phyloP scores from a whole-genome alignment of 2,797 vertebrate genomes.

The Galago senegalensis region DNA sequence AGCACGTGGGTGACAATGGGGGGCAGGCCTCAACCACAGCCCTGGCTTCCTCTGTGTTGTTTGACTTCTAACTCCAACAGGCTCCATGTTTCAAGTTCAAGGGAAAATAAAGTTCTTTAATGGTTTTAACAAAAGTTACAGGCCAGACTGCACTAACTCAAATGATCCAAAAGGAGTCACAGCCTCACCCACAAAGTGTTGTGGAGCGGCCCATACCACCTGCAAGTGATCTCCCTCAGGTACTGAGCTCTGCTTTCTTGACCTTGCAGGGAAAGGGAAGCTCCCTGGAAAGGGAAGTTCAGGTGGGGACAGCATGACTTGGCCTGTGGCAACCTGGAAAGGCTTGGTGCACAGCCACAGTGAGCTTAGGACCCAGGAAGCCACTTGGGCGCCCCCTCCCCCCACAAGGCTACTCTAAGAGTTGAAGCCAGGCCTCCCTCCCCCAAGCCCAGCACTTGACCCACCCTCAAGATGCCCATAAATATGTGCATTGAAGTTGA shows the following conservation, averaged over 20 bases:
- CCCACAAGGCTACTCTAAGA: background rate
- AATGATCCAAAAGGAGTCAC: background rate
- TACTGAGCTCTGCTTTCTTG: rapidly evolving
- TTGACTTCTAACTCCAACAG: no score
- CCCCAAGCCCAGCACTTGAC: background rate
- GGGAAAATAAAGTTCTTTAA: background rate
- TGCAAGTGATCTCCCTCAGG: background rate
- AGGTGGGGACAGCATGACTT: rapidly evolving
- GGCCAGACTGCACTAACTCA: background rate
- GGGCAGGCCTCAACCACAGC: background rate
- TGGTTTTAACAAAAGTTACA: background rate
- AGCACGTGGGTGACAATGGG: background rate
- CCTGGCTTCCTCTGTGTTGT: no score
- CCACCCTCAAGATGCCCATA: background rate
- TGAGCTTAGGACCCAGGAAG: background rate
- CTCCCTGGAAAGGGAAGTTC: no score
- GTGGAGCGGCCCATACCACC: background rate
- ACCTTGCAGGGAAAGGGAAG: no score
- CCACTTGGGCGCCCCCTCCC: rapidly evolving
- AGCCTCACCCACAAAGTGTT: background rate
- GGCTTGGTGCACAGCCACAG: no score
- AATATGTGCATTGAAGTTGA: background rate
- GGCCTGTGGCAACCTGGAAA: background rate
- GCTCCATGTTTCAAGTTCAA: background rate
- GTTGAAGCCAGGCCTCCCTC: background rate